These are phyloP conservation scores for Ceratina calcarata DNA, from an alignment of 1,140 invertebrate species.

Conservation along the genomic window DNA sequence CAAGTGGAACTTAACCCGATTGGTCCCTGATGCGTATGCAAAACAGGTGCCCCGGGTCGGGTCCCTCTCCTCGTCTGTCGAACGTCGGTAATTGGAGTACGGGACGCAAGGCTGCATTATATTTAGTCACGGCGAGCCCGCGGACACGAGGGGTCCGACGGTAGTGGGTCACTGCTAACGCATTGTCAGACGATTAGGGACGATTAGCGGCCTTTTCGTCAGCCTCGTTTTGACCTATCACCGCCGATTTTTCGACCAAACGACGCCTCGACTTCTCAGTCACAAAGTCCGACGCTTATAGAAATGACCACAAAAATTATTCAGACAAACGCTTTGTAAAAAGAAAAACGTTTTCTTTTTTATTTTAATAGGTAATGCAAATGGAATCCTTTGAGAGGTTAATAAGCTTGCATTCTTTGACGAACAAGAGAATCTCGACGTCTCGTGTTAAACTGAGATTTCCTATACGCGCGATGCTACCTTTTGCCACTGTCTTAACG, in stretches of 20 bases:
- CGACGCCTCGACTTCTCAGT: too few species aligned
- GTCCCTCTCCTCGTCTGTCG: conserved; percentile 57
- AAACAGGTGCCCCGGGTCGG: conserved; percentile 69
- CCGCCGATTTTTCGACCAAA: too few species aligned
- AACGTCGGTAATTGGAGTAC: conserved; percentile 74
- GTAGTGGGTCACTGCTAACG: conserved; percentile 76
- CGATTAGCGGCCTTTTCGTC: conserved; percentile 68
- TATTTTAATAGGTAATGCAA: background rate
- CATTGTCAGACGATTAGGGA: conserved; percentile 75
- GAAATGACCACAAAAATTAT: too few species aligned
- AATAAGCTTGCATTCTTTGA: too few species aligned
- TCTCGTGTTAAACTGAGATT: too few species aligned
- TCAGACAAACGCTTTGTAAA: background rate
- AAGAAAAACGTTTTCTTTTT: conserved; percentile 19
- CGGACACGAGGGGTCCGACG: conserved; percentile 67
- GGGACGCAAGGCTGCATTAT: conserved; percentile 77
- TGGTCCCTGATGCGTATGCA: conserved; percentile 75
- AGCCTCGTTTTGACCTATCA: conserved; percentile 46
- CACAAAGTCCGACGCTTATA: too few species aligned
- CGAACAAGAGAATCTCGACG: too few species aligned
- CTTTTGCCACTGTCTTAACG: too few species aligned
- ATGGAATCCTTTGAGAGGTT: too few species aligned
- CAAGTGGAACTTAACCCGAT: conserved; percentile 71
- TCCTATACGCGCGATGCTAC: background rate
- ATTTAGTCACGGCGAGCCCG: conserved; percentile 71